Conservation (phyloP, 1,140 invertebrate species). For the Caenorhabditis brenneri region DNA sequence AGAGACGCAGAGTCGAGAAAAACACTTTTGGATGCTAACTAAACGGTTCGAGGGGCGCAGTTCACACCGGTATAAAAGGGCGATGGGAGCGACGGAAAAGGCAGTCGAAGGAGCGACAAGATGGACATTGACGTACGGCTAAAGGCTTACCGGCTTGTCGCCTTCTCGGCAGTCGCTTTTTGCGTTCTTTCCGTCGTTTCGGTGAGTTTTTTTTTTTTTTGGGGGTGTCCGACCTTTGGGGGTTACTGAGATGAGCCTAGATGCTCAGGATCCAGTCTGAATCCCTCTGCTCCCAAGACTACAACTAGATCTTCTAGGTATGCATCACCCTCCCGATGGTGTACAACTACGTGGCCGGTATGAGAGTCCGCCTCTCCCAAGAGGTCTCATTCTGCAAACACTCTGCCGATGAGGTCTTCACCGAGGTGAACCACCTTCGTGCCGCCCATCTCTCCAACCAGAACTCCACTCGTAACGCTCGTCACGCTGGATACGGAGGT, state of each 20-base stretch:
- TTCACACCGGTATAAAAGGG: background rate
- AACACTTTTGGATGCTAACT: slow-evolving; percentile 11
- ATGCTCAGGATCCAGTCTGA: no score
- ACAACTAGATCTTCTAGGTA: slow-evolving; percentile 28
- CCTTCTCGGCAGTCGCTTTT: slow-evolving; percentile 21
- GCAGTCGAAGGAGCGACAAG: background rate
- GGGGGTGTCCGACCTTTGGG: no score
- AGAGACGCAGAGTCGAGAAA: background rate
- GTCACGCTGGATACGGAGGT: slow-evolving; percentile 28
- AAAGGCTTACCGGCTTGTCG: slow-evolving; percentile 14
- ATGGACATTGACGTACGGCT: slow-evolving; percentile 36
- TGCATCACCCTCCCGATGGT: slow-evolving; percentile 37
- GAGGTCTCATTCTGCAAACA: slow-evolving; percentile 24
- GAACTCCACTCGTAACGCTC: slow-evolving; percentile 13
- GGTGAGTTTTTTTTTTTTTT: background rate
- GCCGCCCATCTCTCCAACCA: background rate
- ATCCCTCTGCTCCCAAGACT: no score
- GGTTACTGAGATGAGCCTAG: background rate
- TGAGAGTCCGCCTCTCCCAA: background rate
- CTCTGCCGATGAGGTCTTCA: slow-evolving; percentile 27
- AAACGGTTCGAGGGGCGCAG: slow-evolving; percentile 6
- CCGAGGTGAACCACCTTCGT: slow-evolving; percentile 20
- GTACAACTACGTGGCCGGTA: background rate
- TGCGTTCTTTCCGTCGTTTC: slow-evolving; percentile 24
- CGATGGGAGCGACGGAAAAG: background rate